phyloP scores from a whole-genome alignment of 2,888 invertebrate genomes.

The Dynastes maya region DNA sequence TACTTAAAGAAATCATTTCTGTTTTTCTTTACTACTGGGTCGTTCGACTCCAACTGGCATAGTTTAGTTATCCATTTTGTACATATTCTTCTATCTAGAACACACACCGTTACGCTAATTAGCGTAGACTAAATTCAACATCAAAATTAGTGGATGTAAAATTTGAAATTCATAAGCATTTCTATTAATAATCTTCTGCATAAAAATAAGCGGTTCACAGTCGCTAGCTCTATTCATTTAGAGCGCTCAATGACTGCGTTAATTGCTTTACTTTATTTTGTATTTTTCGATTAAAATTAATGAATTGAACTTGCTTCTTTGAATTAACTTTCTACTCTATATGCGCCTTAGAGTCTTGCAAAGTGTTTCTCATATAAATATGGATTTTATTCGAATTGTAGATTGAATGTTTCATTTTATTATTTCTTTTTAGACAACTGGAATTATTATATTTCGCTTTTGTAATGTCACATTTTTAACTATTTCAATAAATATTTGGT shows the following conservation, averaged over 20 bases:
- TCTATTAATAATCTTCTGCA: neutral
- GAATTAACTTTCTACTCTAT: slow-evolving; percentile 37
- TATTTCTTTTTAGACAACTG: neutral
- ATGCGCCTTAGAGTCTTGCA: slow-evolving; percentile 29
- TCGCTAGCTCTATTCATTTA: slow-evolving; percentile 24
- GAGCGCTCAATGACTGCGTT: slow-evolving; percentile 14
- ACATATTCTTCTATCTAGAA: slow-evolving; percentile 69
- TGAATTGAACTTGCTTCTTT: slow-evolving; percentile 1
- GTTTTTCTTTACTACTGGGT: slow-evolving; percentile 71
- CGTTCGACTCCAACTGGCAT: slow-evolving; percentile 68
- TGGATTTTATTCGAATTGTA: neutral
- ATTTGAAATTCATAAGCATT: slow-evolving; percentile 1
- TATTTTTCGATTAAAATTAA: no score
- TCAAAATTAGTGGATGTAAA: slow-evolving; percentile 16
- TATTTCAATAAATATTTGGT: neutral
- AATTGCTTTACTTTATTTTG: slow-evolving; percentile 20
- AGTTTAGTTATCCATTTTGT: slow-evolving; percentile 71
- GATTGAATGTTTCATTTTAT: neutral
- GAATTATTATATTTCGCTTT: slow-evolving; percentile 1
- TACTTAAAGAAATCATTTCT: slow-evolving; percentile 74
- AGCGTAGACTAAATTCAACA: neutral
- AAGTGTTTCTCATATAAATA: neutral
- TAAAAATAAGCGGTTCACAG: slow-evolving; percentile 7
- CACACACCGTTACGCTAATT: neutral
- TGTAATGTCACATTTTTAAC: neutral